A percentile compares a stretch with the other conserved stretches of the same genome.
These are phyloP conservation scores for Spongilla lacustris DNA, from an alignment of 37 sponge, comb jelly and placozoan genomes.

Conservation along the genomic window DNA sequence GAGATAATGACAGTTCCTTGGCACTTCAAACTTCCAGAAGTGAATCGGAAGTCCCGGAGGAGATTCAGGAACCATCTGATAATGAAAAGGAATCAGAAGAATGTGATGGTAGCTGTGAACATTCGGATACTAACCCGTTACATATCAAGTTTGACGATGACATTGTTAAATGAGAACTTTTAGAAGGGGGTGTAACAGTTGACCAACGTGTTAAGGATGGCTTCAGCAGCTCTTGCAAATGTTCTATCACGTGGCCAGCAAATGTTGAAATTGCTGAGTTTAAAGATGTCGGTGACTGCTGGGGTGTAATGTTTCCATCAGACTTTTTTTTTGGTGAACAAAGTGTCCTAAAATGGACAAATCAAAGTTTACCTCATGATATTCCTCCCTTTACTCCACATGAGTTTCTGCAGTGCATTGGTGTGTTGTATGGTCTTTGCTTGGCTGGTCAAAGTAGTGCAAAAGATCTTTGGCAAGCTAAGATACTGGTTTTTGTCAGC, in stretches of 20 bases:
- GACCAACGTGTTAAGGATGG: neutral
- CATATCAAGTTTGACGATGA: neutral
- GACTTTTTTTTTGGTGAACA: neutral
- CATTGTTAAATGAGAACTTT: neutral
- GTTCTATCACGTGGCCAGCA: slow-evolving; percentile 1
- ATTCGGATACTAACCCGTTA: neutral
- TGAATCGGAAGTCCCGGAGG: neutral
- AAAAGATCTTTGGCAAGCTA: neutral
- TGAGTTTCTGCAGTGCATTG: neutral
- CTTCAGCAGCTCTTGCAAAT: neutral
- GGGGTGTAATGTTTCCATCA: neutral
- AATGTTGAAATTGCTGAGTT: neutral
- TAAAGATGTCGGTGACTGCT: neutral
- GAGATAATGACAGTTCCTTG: neutral
- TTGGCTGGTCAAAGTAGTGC: neutral
- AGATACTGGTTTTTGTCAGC: neutral
- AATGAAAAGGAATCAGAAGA: neutral
- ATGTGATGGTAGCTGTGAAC: neutral
- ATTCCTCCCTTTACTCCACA: neutral
- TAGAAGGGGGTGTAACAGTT: neutral
- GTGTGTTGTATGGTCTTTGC: neutral
- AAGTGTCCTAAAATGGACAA: neutral
- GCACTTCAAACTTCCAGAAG: neutral
- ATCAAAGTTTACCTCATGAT: neutral
- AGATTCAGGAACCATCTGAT: neutral